Evolutionary conservation across 2,113 vertebrate genomes (phyloP).

Genomic region (Genyomyrus donnyi): DNA sequence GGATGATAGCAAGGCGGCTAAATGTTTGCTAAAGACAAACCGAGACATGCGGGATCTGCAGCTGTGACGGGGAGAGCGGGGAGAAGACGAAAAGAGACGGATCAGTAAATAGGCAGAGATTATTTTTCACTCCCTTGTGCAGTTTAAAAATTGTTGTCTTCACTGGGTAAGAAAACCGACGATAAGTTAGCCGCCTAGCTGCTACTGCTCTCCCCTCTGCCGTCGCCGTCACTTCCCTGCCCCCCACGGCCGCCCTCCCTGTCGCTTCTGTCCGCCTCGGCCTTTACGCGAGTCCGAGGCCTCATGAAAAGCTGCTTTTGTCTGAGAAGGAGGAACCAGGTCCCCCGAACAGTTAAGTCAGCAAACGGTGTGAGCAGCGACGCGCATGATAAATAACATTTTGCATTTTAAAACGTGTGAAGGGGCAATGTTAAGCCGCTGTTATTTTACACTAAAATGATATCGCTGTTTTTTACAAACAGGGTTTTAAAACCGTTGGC

Average conservation of each 20-base stretch:
- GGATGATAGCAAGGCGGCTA: not conserved
- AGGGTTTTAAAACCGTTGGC: not conserved
- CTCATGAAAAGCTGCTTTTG: constrained; percentile 63
- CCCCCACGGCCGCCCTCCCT: constrained; percentile 35
- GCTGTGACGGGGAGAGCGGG: constrained; percentile 14
- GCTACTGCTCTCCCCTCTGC: constrained; percentile 38
- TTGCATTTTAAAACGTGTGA: not conserved
- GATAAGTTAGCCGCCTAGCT: constrained; percentile 28
- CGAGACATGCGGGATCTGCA: constrained; percentile 20
- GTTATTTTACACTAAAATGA: not conserved
- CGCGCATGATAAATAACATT: not conserved
- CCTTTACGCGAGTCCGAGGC: constrained; percentile 38
- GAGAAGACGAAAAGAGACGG: constrained; percentile 18
- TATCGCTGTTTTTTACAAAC: not conserved
- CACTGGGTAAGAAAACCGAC: constrained; percentile 43
- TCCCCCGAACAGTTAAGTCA: constrained; percentile 59
- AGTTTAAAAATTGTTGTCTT: constrained; percentile 26
- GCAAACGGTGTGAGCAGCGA: not conserved
- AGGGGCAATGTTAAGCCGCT: not conserved
- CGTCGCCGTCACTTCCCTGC: constrained; percentile 2
- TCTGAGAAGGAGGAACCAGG: constrained; percentile 53
- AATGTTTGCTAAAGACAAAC: constrained; percentile 22
- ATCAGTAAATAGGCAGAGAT: constrained; percentile 15
- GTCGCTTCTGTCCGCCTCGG: constrained; percentile 28
- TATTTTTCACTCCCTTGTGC: constrained; percentile 25